Evolutionary conservation across 2,113 vertebrate genomes (phyloP).

Genomic region (western clawed frog (Xenopus tropicalis)): DNA sequence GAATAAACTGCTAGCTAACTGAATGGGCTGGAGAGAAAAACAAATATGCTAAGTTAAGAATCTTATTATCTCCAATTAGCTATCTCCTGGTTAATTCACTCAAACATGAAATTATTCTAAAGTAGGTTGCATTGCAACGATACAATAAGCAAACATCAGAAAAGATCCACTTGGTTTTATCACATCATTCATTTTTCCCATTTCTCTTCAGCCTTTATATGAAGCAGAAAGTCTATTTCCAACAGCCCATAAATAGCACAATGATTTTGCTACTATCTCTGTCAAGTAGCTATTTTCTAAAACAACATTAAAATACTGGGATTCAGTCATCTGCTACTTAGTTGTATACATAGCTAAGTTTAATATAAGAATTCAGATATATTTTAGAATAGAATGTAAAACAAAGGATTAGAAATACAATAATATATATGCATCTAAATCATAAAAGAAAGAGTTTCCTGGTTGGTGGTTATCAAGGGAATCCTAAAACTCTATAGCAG

Average conservation of each 20-base stretch:
- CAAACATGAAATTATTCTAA: no score
- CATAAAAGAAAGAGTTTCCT: background rate
- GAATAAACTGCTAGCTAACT: no score
- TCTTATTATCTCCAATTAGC: no score
- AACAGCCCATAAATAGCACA: slow-evolving; percentile 8
- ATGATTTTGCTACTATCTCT: slow-evolving; percentile 6
- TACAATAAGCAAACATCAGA: background rate
- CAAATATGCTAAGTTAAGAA: no score
- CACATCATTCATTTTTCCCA: slow-evolving; percentile 19
- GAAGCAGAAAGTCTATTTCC: background rate
- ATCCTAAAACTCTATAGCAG: slow-evolving; percentile 20
- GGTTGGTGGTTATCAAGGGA: slow-evolving; percentile 1
- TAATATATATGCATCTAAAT: slow-evolving; percentile 14
- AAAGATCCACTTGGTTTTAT: slow-evolving; percentile 2
- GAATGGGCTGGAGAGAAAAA: no score
- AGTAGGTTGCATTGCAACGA: background rate
- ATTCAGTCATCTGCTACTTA: background rate
- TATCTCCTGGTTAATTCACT: no score
- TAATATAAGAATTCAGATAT: slow-evolving; percentile 11
- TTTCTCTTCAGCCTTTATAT: background rate
- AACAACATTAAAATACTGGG: slow-evolving; percentile 1
- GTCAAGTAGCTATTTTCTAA: slow-evolving; percentile 20
- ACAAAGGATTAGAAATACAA: slow-evolving; percentile 4
- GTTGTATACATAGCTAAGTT: slow-evolving; percentile 6
- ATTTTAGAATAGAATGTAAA: slow-evolving; percentile 8